Evolutionary conservation across 2,797 vertebrate species (phyloP).

Genomic region (Clarias fuscus): DNA sequence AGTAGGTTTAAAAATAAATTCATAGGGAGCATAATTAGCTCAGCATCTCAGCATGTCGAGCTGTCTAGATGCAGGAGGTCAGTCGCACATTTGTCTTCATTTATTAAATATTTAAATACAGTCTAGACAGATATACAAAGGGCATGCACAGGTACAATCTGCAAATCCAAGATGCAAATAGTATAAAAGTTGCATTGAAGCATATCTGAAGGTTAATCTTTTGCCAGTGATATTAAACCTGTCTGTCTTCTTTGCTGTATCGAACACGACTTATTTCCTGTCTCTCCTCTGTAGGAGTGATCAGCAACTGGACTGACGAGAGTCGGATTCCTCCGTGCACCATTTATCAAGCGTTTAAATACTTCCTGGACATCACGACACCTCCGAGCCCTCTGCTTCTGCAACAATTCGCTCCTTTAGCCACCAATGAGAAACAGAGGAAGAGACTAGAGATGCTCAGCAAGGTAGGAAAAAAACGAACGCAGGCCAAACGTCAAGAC

Average conservation of each 20-base stretch:
- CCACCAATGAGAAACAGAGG: slow-evolving; percentile 90
- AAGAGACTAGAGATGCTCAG: slow-evolving; percentile 90
- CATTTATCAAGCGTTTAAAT: slow-evolving; percentile 94
- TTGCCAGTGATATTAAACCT: background rate
- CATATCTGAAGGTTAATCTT: background rate
- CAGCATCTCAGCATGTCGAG: background rate
- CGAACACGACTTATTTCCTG: background rate
- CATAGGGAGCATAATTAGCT: slow-evolving; percentile 1
- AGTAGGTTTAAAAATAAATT: background rate
- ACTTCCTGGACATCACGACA: slow-evolving; percentile 96
- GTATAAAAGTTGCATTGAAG: background rate
- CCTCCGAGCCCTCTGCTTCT: slow-evolving; percentile 90
- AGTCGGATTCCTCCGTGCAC: slow-evolving; percentile 91
- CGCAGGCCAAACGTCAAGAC: background rate
- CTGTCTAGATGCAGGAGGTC: slow-evolving; percentile 8
- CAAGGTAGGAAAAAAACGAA: slow-evolving; percentile 77
- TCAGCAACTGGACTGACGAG: slow-evolving; percentile 95
- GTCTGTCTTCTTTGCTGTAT: background rate
- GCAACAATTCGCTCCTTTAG: slow-evolving; percentile 92
- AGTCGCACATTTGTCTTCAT: background rate
- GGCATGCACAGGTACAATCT: background rate
- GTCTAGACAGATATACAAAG: background rate
- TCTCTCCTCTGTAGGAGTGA: slow-evolving; percentile 78
- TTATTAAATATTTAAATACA: slow-evolving; percentile 9
- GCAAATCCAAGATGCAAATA: background rate